phyloP scores from a whole-genome alignment of 1,140 invertebrate species.

The Dendroctonus valens region DNA sequence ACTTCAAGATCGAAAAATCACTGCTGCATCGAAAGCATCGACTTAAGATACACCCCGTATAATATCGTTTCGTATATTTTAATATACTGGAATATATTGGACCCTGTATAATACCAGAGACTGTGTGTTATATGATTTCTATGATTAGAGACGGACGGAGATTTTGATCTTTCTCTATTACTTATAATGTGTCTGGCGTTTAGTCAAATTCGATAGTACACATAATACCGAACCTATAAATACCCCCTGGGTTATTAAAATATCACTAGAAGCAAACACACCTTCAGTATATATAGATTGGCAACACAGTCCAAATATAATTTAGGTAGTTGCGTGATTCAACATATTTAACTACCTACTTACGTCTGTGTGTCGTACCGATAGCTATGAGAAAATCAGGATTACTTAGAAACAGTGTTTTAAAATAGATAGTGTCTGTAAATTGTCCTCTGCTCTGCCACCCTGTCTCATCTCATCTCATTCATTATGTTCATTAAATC shows the following conservation, averaged over 20 bases:
- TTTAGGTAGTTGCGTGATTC: constrained; percentile 11
- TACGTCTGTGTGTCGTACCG: neutral
- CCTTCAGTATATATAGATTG: constrained; percentile 9
- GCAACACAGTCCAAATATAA: constrained; percentile 10
- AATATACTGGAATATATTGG: no score
- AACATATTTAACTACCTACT: constrained; percentile 11
- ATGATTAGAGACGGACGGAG: neutral
- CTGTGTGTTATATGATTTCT: no score
- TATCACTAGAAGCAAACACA: constrained; percentile 1
- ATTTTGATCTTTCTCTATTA: neutral
- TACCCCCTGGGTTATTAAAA: constrained; percentile 2
- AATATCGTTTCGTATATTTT: no score
- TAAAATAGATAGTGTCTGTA: constrained; percentile 1
- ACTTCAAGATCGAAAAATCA: no score
- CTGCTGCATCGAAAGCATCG: no score
- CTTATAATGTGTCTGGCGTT: neutral
- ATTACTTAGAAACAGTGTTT: constrained; percentile 13
- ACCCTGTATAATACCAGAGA: no score
- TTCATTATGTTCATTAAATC: no score
- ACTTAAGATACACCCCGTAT: no score
- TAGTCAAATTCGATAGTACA: neutral
- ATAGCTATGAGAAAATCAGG: neutral
- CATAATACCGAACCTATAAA: constrained; percentile 1
- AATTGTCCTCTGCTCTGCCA: no score
- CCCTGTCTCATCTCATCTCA: no score